phyloP scores from a whole-genome alignment of 2,888 invertebrate species.

The Trissolcus japonicus region DNA sequence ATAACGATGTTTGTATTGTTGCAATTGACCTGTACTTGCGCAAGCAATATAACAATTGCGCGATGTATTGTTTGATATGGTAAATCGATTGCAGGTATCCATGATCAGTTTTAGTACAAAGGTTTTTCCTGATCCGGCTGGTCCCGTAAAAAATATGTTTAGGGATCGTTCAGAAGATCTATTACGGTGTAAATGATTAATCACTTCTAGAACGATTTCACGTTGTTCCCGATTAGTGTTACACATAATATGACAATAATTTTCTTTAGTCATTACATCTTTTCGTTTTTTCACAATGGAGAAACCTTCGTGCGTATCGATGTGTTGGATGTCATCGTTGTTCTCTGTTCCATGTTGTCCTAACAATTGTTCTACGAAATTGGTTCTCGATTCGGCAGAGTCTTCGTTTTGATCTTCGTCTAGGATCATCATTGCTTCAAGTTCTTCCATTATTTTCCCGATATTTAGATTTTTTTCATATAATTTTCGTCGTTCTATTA shows the following conservation, averaged over 20 bases:
- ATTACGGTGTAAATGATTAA: slow-evolving; percentile 8
- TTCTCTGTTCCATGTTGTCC: background rate
- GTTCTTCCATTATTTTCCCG: slow-evolving; percentile 49
- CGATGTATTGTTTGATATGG: background rate
- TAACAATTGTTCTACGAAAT: background rate
- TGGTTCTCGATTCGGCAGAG: background rate
- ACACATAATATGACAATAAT: background rate
- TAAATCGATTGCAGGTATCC: background rate
- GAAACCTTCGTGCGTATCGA: background rate
- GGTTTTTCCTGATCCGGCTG: slow-evolving; percentile 66
- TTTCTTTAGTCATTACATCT: background rate
- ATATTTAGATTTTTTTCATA: slow-evolving; percentile 58
- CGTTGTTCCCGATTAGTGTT: slow-evolving; percentile 6
- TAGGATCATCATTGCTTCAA: slow-evolving; percentile 7
- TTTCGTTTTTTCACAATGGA: slow-evolving; percentile 8
- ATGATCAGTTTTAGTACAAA: background rate
- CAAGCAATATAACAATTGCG: background rate
- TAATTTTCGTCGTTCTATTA: slow-evolving; percentile 63
- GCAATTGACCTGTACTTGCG: background rate
- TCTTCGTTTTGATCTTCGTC: background rate
- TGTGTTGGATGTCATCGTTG: slow-evolving; percentile 5
- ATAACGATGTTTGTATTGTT: too few species aligned
- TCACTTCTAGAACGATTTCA: background rate
- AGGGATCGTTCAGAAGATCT: background rate
- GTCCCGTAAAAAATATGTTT: slow-evolving; percentile 59